Evolutionary conservation across 35 echinoderm and acorn worm species (phyloP).

Genomic region (Chiridota heheva): DNA sequence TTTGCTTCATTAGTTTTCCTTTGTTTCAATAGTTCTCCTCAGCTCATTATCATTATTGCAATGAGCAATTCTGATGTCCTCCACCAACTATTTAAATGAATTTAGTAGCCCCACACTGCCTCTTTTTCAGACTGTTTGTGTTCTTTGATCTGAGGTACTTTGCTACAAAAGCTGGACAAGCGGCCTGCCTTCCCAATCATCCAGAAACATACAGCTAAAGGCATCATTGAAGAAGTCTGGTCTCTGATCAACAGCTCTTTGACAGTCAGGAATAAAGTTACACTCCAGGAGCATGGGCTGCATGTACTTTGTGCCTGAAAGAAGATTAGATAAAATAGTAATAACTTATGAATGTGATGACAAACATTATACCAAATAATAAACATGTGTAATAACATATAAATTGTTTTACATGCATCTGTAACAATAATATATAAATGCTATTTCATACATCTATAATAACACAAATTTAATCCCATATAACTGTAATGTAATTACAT

Average conservation of each 20-base stretch:
- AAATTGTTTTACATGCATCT: background rate
- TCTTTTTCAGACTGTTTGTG: too few species aligned
- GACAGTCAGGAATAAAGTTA: conserved; percentile 55
- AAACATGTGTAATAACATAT: background rate
- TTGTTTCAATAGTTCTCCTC: too few species aligned
- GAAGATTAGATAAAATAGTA: background rate
- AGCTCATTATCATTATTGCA: too few species aligned
- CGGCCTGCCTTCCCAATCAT: conserved; percentile 45
- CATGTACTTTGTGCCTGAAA: conserved; percentile 58
- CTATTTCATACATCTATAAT: background rate
- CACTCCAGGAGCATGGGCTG: conserved; percentile 61
- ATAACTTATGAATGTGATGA: background rate
- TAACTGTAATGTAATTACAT: too few species aligned
- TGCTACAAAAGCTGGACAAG: conserved; percentile 43
- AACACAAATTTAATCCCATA: too few species aligned
- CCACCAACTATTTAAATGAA: too few species aligned
- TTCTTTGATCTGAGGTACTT: too few species aligned
- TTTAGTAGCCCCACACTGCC: too few species aligned
- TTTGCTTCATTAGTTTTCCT: too few species aligned
- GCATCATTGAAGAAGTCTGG: conserved; percentile 56
- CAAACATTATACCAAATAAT: too few species aligned
- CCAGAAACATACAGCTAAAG: conserved; percentile 56
- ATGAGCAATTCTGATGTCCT: too few species aligned
- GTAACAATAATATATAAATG: too few species aligned
- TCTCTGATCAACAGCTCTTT: conserved; percentile 31